Percentiles rank a stretch among this genome's conserved stretches.
Conservation (phyloP, 1,140 invertebrate species). For the Chironomus striatipennis region DNA sequence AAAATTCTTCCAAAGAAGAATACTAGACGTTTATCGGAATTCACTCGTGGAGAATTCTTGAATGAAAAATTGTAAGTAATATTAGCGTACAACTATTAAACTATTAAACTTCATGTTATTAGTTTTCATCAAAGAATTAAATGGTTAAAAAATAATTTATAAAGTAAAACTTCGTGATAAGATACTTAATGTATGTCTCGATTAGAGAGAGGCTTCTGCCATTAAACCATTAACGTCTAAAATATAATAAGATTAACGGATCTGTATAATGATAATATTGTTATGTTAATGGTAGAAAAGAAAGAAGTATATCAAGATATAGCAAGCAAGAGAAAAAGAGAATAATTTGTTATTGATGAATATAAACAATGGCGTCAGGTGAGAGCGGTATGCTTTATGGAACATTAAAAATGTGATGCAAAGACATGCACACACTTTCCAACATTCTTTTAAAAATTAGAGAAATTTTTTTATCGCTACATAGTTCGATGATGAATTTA, state of each 20-base stretch:
- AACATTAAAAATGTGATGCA: no score
- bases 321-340: background rate
- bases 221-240: conserved; percentile 14
- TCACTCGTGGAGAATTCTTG: conserved; percentile 42
- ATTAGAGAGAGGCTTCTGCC: background rate
- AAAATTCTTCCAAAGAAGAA: conserved; percentile 32
- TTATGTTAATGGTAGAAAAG: background rate
- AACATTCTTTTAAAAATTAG: background rate
- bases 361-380: background rate
- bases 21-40: conserved; percentile 39
- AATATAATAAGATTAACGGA: conserved; percentile 14
- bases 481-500: background rate
- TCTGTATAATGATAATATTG: background rate
- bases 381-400: background rate
- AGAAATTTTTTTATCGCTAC: background rate
- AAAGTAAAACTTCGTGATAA: background rate
- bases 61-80: conserved; percentile 42
- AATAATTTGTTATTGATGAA: background rate
- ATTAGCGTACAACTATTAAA: no score
- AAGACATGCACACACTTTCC: background rate
- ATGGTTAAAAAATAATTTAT: background rate
- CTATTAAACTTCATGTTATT: no score
- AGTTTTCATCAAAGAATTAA: background rate
- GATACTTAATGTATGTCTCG: background rate
- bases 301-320: background rate